Percentiles rank a stretch among this genome's conserved stretches.
Conservation (phyloP, 2,113 vertebrate species). For the Phyllopteryx taeniolatus region DNA sequence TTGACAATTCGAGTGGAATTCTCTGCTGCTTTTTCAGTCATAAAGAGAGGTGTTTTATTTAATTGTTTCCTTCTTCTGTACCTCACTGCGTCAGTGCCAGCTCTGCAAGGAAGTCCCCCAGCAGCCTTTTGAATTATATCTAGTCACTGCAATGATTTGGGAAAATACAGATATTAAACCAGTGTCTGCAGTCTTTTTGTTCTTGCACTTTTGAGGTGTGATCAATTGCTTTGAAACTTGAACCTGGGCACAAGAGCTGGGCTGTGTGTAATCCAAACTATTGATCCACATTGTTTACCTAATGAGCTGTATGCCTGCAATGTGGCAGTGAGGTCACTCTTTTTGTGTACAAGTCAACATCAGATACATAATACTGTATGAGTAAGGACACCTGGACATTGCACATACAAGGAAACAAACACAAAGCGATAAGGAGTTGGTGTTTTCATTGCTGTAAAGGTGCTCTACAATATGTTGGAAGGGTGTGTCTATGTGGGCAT, state of each 20-base stretch:
- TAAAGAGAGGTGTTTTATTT: background rate
- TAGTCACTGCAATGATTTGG: constrained; percentile 12
- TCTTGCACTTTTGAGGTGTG: constrained; percentile 30
- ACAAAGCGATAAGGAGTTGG: background rate
- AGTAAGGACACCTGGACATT: background rate
- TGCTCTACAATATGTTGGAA: background rate
- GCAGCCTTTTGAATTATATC: background rate
- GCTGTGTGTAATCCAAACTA: background rate
- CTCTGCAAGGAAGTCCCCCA: constrained; percentile 8
- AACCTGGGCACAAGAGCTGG: constrained; percentile 26
- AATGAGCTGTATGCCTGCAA: background rate
- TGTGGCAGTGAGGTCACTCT: background rate
- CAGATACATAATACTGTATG: background rate
- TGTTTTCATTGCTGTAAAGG: background rate
- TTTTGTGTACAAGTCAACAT: background rate
- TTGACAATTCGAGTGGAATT: background rate
- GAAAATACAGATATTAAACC: constrained; percentile 35
- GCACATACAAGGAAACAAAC: background rate
- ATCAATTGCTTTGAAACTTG: constrained; percentile 50
- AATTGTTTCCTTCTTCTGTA: background rate
- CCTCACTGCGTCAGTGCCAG: background rate
- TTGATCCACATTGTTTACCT: background rate
- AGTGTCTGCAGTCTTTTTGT: constrained; percentile 35
- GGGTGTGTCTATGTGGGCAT: background rate
- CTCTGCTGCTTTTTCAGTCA: constrained; percentile 6